Base-by-base conservation (phyloP, 2,797 vertebrate species). In the Leptoclinus maculatus region DNA sequence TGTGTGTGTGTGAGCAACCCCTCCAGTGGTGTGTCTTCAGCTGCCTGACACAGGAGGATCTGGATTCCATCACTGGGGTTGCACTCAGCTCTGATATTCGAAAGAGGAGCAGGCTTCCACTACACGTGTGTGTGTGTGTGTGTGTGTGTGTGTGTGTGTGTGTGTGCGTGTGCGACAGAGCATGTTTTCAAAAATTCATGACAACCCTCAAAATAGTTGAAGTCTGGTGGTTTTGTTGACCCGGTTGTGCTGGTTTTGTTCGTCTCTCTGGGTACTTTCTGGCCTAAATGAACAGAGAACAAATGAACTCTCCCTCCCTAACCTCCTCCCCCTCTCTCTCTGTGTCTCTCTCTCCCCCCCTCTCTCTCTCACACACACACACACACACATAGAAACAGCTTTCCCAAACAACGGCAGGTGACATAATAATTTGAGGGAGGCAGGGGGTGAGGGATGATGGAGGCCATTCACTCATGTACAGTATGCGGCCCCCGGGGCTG, bases 331-430 rank as follows among this genome's bases (percentile, higher is more conserved):
- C 4, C 23, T 1, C 49, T 19, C 4, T 34, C 27, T n/a, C 11
- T 38, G 38, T 53, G 27, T 36, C 59, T 36, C 27, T 14, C 65
- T 2, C 29, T 10, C 51, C 5, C 19, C 2, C n/a, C 0, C 51
- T 0, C 51, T 2, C 51, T 5, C 51, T 2, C 62, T 7, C 17
- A 21, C 63, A 71, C 43, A 53, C 71, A 63, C 64, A 54, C 49
- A 49, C 13, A 63, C n/a, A 56, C 17, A 34, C 17, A 64, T 7
- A 57, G 0, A 53, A 14, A 76, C n/a, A 78, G 62, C 64, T 36
- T 74, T 69, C 71, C 43, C 19, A 63, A 71, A 91, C 84, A 91
- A 91, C 87, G 72, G 80, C 77, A 85, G 84, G 84, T 88, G 88
- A 91, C 88, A 91, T 88, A 90, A 90, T 83, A 83, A 86, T 70